Evolutionary conservation across 2,888 invertebrate genomes (phyloP).

Genomic region (Neoascia interrupta): DNA sequence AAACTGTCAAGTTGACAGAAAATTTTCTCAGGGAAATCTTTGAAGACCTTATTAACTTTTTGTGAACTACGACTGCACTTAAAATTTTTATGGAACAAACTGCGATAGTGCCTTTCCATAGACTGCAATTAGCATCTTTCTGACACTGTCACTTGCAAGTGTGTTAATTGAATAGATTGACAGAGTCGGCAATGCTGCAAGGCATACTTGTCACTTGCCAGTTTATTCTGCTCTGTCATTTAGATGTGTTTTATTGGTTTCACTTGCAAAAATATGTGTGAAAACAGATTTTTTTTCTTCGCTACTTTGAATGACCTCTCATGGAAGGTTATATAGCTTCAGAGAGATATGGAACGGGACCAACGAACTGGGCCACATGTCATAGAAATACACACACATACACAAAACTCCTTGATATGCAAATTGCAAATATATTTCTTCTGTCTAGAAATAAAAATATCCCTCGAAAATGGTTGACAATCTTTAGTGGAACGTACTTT

Average conservation of each 20-base stretch:
- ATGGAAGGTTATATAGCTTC: neutral
- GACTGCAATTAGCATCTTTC: conserved; percentile 22
- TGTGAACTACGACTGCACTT: conserved; percentile 8
- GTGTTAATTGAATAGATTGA: conserved; percentile 38
- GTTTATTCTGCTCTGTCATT: neutral
- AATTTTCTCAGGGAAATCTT: too few species aligned
- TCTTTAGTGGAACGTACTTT: too few species aligned
- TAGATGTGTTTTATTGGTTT: neutral
- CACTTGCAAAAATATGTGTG: neutral
- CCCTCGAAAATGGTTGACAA: too few species aligned
- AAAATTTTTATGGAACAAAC: neutral
- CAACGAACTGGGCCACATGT: neutral
- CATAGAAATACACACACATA: too few species aligned
- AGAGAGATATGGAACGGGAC: neutral
- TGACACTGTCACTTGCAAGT: conserved; percentile 23
- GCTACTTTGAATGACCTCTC: neutral
- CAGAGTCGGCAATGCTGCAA: conserved; percentile 4
- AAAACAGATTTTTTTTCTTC: neutral
- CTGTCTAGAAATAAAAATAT: too few species aligned
- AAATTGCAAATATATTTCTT: too few species aligned
- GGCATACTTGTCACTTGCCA: neutral
- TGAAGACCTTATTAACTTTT: too few species aligned
- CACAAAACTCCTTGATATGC: too few species aligned
- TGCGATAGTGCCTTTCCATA: neutral
- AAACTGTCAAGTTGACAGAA: too few species aligned